Conservation (phyloP, 2,797 vertebrate genomes). For the Merluccius polli region DNA sequence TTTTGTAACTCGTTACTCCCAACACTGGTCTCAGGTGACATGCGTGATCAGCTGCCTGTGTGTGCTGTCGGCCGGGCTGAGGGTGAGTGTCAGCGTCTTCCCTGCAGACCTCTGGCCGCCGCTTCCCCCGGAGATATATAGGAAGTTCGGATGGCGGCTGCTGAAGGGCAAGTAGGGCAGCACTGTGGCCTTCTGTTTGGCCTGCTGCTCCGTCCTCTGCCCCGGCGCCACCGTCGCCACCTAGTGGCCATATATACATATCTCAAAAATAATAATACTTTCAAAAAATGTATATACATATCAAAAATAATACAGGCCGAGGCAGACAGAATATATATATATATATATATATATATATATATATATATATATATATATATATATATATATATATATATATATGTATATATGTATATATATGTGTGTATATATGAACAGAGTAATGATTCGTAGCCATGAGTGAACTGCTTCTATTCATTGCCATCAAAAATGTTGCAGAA, state of each 20-base stretch:
- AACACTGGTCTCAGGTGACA: too few relatives aligned
- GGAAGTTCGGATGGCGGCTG: slow-evolving; percentile 20
- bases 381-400: too few relatives aligned
- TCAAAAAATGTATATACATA: neutral
- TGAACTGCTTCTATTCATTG: too few relatives aligned
- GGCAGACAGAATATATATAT: too few relatives aligned
- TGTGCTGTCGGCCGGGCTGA: slow-evolving; percentile 7
- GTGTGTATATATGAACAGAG: too few relatives aligned
- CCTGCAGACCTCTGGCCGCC: slow-evolving; percentile 32
- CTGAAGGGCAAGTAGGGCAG: slow-evolving; percentile 4
- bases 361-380: too few relatives aligned
- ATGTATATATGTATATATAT: too few relatives aligned
- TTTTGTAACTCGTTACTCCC: too few relatives aligned
- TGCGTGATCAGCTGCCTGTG: slow-evolving; percentile 40
- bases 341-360: too few relatives aligned
- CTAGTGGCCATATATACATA: slow-evolving; percentile 35
- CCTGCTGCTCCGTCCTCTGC: slow-evolving; percentile 66
- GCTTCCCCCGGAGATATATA: slow-evolving; percentile 50
- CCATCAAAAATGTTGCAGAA: too few relatives aligned
- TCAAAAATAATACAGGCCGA: too few relatives aligned
- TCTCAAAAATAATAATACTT: neutral
- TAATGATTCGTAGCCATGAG: too few relatives aligned
- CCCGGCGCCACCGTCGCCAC: slow-evolving; percentile 50
- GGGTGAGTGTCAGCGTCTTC: slow-evolving; percentile 30
- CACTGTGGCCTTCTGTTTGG: slow-evolving; percentile 34